phyloP scores from a whole-genome alignment of 2,797 vertebrate species.

The Danio tinwini region DNA sequence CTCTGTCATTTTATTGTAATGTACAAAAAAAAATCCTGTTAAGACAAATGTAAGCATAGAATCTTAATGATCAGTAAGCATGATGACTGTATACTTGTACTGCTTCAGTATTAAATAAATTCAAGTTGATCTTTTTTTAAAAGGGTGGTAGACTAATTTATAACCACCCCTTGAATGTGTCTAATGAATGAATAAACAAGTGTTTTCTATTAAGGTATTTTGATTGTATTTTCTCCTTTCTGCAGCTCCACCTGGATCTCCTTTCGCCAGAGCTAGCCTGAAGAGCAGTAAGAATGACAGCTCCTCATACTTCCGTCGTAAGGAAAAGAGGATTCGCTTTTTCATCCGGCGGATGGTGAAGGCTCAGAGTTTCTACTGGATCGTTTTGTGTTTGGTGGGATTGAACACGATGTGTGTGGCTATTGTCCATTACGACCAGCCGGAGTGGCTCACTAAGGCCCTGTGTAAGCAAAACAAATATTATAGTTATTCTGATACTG shows the following conservation, averaged over 20 bases:
- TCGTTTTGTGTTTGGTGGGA: conserved; percentile 93
- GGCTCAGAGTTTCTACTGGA: conserved; percentile 98
- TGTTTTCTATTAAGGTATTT: too few relatives aligned
- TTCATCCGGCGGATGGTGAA: conserved; percentile 98
- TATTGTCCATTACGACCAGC: conserved; percentile 95
- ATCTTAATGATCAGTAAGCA: too few relatives aligned
- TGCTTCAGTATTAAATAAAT: too few relatives aligned
- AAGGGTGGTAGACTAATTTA: too few relatives aligned
- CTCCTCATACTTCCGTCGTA: conserved; percentile 92
- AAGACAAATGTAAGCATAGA: too few relatives aligned
- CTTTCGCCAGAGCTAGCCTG: conserved; percentile 91
- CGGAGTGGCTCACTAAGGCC: conserved; percentile 87
- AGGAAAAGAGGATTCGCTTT: conserved; percentile 94
- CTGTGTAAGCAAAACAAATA: conserved; percentile 82
- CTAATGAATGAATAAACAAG: too few relatives aligned
- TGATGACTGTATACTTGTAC: too few relatives aligned
- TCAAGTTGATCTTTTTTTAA: too few relatives aligned
- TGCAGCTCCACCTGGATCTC: conserved; percentile 83
- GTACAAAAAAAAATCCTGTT: not conserved
- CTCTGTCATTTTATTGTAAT: not conserved
- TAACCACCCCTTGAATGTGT: too few relatives aligned
- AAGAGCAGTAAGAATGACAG: conserved; percentile 92
- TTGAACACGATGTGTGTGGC: conserved; percentile 96
- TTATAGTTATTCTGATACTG: not conserved
- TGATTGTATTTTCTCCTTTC: not conserved